phyloP scores from a whole-genome alignment of 2,888 invertebrate genomes.

The Tipula lateralis region DNA sequence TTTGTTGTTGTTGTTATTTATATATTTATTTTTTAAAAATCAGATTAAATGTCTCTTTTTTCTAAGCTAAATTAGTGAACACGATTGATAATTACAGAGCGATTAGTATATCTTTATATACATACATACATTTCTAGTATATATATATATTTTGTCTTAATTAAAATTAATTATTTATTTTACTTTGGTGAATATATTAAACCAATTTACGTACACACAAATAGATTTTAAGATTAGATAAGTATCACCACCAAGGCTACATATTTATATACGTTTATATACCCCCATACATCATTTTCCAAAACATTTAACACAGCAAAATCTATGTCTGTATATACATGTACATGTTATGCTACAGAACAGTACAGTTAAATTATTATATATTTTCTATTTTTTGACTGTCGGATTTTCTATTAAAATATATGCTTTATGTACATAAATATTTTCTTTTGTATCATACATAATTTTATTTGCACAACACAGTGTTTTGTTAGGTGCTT shows the following conservation, averaged over 20 bases:
- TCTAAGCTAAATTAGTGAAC: neutral
- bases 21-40: neutral
- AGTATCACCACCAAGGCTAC: neutral
- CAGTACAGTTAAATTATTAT: neutral
- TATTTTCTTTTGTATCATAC: neutral
- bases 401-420: neutral
- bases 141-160: neutral
- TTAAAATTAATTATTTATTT: conserved; percentile 19
- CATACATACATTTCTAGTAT: neutral
- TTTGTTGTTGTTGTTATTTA: neutral
- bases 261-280: neutral
- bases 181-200: neutral
- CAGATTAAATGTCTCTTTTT: neutral
- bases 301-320: neutral
- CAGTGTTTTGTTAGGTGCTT: neutral
- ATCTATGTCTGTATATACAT: neutral
- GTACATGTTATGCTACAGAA: neutral
- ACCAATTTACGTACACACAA: neutral
- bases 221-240: neutral
- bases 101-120: neutral
- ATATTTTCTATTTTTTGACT: neutral
- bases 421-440: neutral
- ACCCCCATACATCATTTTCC: conserved; percentile 24
- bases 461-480: neutral
- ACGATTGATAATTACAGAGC: conserved; percentile 1